These are phyloP conservation scores for Condylostylus longicornis DNA, from an alignment of 1,140 invertebrate species.

Conservation along the genomic window DNA sequence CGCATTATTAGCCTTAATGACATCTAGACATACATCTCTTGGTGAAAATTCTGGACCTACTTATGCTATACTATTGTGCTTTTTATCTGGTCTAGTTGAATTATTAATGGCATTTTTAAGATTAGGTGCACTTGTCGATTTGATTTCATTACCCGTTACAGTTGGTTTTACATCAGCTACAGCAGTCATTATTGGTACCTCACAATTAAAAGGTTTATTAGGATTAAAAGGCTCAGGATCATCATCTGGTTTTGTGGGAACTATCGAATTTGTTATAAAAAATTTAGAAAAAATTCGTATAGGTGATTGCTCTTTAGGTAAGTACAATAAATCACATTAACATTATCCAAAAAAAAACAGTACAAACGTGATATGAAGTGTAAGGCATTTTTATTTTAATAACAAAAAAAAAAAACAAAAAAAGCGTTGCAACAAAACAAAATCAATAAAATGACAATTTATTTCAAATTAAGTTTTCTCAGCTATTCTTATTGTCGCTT, in stretches of 20 bases:
- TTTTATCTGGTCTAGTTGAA: constrained; percentile 69
- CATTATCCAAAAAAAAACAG: too few species aligned
- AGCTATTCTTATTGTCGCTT: too few species aligned
- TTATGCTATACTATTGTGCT: constrained; percentile 71
- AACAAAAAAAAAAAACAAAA: too few species aligned
- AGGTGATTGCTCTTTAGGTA: constrained; percentile 48
- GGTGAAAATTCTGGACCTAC: constrained; percentile 35
- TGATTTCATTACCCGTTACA: constrained; percentile 83
- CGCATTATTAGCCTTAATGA: constrained; percentile 69
- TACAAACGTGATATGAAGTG: too few species aligned
- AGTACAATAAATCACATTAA: too few species aligned
- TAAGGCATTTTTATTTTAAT: background rate
- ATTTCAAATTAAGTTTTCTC: too few species aligned
- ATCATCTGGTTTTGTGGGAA: constrained; percentile 43
- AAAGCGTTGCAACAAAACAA: too few species aligned
- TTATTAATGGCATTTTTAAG: constrained; percentile 68
- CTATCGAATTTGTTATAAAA: constrained; percentile 41
- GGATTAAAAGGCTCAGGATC: constrained; percentile 46
- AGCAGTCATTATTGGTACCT: constrained; percentile 75
- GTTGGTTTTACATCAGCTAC: constrained; percentile 87
- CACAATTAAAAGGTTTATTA: constrained; percentile 72
- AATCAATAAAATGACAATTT: too few species aligned
- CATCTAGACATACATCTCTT: constrained; percentile 41
- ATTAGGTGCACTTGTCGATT: constrained; percentile 78
- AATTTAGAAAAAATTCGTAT: constrained; percentile 39